These are phyloP conservation scores for Nomada ferruginata DNA, from an alignment of 2,888 invertebrate species.

Conservation along the genomic window DNA sequence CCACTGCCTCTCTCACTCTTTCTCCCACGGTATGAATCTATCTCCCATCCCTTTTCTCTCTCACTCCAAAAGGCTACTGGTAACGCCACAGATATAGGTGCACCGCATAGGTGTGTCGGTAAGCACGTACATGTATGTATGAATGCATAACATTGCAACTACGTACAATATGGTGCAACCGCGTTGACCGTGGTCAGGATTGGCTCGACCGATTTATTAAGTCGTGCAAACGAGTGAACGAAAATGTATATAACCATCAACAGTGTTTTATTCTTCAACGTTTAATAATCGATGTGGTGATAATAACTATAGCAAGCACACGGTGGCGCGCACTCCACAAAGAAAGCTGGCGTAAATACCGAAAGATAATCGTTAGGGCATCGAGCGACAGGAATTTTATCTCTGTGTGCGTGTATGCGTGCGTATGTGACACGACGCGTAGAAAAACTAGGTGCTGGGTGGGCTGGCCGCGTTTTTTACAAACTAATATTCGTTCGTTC, in stretches of 20 bases:
- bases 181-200: constrained; percentile 72
- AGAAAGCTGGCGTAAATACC: constrained; percentile 51
- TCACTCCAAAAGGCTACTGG: background rate
- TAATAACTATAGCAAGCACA: constrained; percentile 40
- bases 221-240: constrained; percentile 47
- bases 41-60: background rate
- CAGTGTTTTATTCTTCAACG: constrained; percentile 49
- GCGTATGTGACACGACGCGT: background rate
- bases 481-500: background rate
- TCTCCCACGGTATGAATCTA: background rate
- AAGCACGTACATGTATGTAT: background rate
- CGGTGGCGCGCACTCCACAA: constrained; percentile 40
- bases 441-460: constrained; percentile 15
- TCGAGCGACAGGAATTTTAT: constrained; percentile 54
- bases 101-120: background rate
- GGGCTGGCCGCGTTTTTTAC: constrained; percentile 7
- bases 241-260: constrained; percentile 37
- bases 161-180: constrained; percentile 44
- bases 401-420: background rate
- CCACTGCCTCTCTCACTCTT: background rate
- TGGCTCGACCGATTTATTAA: constrained; percentile 68
- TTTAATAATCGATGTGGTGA: constrained; percentile 61
- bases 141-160: constrained; percentile 39
- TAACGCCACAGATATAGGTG: background rate
- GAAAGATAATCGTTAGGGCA: constrained; percentile 59